Evolutionary conservation across 2,797 vertebrate species (phyloP).

Genomic region (Eulemur mongoz): DNA sequence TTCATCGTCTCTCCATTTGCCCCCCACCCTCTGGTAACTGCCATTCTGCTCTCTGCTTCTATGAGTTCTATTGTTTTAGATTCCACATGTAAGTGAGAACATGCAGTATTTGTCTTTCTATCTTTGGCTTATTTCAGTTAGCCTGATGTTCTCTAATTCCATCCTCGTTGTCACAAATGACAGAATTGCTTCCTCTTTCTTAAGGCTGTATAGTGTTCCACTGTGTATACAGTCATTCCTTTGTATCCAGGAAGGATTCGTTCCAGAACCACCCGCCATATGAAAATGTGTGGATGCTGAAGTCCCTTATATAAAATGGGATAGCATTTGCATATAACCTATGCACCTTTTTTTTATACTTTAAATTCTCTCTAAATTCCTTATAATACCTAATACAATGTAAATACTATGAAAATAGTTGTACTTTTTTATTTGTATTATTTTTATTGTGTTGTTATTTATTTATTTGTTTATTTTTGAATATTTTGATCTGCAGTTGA

Average conservation of each 20-base stretch:
- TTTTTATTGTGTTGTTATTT: background rate
- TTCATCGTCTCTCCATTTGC: background rate
- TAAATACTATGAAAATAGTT: background rate
- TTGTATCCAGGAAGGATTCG: background rate
- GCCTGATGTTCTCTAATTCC: background rate
- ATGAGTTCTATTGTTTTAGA: background rate
- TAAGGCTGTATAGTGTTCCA: background rate
- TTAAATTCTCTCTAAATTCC: background rate
- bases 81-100: background rate
- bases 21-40: background rate
- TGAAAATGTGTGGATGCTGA: background rate
- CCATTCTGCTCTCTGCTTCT: background rate
- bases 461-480: background rate
- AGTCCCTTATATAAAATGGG: background rate
- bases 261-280: background rate
- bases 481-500: background rate
- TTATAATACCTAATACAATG: background rate
- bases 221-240: background rate
- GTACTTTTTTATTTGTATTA: background rate
- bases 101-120: background rate
- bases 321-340: background rate
- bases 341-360: background rate
- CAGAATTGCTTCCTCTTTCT: background rate
- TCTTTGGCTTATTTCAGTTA: background rate
- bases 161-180: background rate